A percentile compares a stretch with the other conserved stretches of the same genome.
Evolutionary conservation across 2,113 vertebrate genomes (phyloP).

Genomic region (Phylloscopus whistleri): DNA sequence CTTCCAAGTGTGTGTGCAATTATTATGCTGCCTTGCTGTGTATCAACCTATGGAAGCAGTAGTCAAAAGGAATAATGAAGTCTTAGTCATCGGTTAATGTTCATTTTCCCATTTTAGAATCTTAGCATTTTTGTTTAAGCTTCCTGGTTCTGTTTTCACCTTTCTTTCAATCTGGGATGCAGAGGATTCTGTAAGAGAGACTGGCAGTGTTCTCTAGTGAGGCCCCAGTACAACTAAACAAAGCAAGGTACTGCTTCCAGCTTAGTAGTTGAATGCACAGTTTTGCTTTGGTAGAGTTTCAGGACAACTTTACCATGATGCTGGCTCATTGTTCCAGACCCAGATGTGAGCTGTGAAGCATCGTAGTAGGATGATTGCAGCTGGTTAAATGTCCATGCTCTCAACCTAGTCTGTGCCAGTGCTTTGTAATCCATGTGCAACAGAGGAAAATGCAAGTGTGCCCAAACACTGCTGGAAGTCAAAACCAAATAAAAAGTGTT

Average conservation of each 20-base stretch:
- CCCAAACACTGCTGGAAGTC: neutral
- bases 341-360: neutral
- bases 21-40: neutral
- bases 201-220: neutral
- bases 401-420: neutral
- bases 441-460: neutral
- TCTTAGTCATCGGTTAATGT: neutral
- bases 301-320: neutral
- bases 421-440: neutral
- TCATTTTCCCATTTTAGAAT: neutral
- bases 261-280: neutral
- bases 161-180: neutral
- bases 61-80: neutral
- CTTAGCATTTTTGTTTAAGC: neutral
- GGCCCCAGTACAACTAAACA: neutral
- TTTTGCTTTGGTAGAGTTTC: neutral
- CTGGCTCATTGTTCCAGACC: neutral
- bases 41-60: neutral
- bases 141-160: neutral
- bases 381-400: neutral
- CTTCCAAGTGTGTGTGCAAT: neutral
- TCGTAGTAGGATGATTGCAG: neutral
- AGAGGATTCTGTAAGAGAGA: neutral
- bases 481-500: neutral
- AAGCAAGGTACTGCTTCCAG: neutral